Evolutionary conservation across 2,888 invertebrate genomes (phyloP), one percentile per base, ranked within the genome.

Genomic region (Autographa pulchrina): DNA sequence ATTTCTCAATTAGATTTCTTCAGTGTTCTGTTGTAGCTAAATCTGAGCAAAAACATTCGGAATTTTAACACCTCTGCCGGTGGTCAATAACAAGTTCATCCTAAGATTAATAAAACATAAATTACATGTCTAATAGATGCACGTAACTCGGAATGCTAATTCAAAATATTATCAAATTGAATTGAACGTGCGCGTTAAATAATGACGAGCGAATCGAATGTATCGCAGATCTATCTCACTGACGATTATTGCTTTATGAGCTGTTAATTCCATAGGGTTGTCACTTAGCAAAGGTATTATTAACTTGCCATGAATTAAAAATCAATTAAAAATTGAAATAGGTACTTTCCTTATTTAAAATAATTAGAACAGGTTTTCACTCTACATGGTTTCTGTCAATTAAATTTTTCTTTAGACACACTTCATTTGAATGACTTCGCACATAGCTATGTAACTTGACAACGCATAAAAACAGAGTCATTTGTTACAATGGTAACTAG

Each of bases 181-280:
- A 41, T 59, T 59, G 41, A 72, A 66, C 43, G 65, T 62, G 60
- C 64, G 65, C 69, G 68, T 58, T 58, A 68, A 76, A 76, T 79
- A 69, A 58, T 61, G n/a, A 9, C 38, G 68, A 70, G 65, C 76
- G 69, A 63, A 76, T 81, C 62, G 48, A 70, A 56, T 81, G 74
- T 71, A 67, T 78, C 72, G 71, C 61, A 61, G 41, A 73, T 77
- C 60, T 73, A 65, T 78, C 64, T 72, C 70, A 80, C 62, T 68
- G n/a, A 62, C 68, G 71, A 75, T 77, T 77, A 77, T 74, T 77
- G 74, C 64, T 78, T 78, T 80, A 82, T 70, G 80, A 80, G 69
- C 71, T 78, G 73, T 58, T 38, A 54, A 74, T 65, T 43, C n/a
- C 35, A 75, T 72, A 82, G 82, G 82, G 82, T 61, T 79, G 59